These are phyloP conservation scores for Rhingia campestris DNA, from an alignment of 2,888 invertebrate genomes.

Conservation along the genomic window DNA sequence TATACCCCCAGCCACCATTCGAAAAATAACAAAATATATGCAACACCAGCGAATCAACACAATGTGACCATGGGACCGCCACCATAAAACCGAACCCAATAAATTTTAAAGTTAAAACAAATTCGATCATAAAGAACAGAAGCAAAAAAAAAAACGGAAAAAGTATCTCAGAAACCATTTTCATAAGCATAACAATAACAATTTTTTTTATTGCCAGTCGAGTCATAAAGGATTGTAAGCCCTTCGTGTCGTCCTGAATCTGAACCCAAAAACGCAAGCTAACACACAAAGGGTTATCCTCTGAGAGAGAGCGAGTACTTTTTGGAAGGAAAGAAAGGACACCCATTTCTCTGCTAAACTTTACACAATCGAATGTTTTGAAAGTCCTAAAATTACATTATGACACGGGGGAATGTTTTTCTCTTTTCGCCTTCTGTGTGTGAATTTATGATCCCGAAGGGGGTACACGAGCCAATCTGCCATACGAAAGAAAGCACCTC, in stretches of 20 bases:
- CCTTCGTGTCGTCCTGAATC: constrained; percentile 47
- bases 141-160: constrained; percentile 33
- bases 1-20: neutral
- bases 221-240: constrained; percentile 65
- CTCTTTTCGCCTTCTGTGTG: no score
- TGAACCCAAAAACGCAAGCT: constrained; percentile 14
- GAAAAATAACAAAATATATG: constrained; percentile 13
- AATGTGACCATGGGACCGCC: constrained; percentile 59
- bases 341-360: constrained; percentile 37
- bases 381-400: constrained; percentile 69
- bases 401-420: constrained; percentile 42
- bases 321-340: constrained; percentile 25
- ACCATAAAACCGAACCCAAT: constrained; percentile 63
- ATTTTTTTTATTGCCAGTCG: constrained; percentile 61
- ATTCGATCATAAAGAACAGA: constrained; percentile 67
- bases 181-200: constrained; percentile 71
- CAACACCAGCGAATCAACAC: constrained; percentile 48
- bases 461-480: neutral
- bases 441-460: constrained; percentile 62
- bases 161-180: constrained; percentile 60
- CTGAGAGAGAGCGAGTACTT: constrained; percentile 7
- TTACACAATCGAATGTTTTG: constrained; percentile 64
- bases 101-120: constrained; percentile 73
- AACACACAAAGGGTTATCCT: constrained; percentile 45
- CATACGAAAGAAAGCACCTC: no score